A percentile compares a stretch with the other conserved stretches of the same genome.
phyloP scores from a whole-genome alignment of 2,797 vertebrate genomes.

The Apogon hyalosoma region DNA sequence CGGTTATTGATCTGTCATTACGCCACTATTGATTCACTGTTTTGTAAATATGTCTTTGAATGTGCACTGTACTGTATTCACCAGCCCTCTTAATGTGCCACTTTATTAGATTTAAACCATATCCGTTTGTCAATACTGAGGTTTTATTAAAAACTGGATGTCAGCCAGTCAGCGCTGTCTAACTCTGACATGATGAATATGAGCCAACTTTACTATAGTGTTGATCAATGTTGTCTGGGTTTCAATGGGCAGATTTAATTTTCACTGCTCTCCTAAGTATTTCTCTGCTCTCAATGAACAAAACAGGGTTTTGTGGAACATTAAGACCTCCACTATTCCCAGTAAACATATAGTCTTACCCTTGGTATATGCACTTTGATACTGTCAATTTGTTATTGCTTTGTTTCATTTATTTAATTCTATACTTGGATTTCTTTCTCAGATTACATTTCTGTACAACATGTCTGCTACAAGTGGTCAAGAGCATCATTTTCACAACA shows the following conservation, averaged over 20 bases:
- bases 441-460: not conserved
- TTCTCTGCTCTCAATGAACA: not conserved
- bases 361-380: not conserved
- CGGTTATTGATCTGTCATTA: slow-evolving; percentile 46
- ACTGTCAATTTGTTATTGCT: not conserved
- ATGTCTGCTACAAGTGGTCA: no score
- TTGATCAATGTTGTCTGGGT: slow-evolving; percentile 37
- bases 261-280: slow-evolving; percentile 10
- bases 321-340: not conserved
- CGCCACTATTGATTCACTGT: slow-evolving; percentile 48
- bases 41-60: slow-evolving; percentile 10
- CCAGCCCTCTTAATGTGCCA: slow-evolving; percentile 4
- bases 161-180: slow-evolving; percentile 20
- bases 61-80: slow-evolving; percentile 3
- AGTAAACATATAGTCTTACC: slow-evolving; percentile 1
- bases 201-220: slow-evolving; percentile 40
- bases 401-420: not conserved
- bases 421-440: not conserved
- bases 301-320: not conserved
- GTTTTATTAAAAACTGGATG: slow-evolving; percentile 40
- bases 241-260: slow-evolving; percentile 40
- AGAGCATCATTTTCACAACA: no score
- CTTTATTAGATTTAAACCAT: slow-evolving; percentile 31
- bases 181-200: slow-evolving; percentile 42
- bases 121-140: slow-evolving; percentile 39